Conservation (phyloP, 2,113 vertebrate species). For the Cepphus grylle region DNA sequence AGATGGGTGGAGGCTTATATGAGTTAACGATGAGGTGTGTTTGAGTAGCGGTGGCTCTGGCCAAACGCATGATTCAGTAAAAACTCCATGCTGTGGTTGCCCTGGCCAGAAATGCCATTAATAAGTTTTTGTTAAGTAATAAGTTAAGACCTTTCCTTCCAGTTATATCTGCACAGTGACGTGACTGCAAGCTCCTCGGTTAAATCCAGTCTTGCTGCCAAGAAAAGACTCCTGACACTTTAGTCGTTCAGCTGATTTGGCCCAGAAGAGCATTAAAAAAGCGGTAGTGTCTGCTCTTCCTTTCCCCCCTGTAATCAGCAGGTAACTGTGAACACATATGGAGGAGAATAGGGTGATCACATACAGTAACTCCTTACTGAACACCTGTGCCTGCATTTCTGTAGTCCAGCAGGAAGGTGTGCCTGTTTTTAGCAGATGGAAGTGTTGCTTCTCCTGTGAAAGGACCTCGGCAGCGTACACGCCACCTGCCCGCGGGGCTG, state of each 20-base stretch:
- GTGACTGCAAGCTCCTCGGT: fast-evolving
- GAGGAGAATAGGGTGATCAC: neutral
- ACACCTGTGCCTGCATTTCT: neutral
- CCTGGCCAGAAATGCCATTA: neutral
- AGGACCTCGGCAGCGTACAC: fast-evolving
- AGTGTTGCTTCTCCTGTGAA: no score
- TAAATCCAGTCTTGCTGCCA: neutral
- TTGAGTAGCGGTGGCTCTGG: neutral
- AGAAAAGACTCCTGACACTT: neutral
- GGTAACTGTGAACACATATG: fast-evolving
- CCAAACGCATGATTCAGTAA: neutral
- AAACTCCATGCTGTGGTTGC: neutral
- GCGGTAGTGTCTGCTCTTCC: fast-evolving
- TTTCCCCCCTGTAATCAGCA: neutral
- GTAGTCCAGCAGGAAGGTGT: neutral
- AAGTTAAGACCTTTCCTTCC: fast-evolving
- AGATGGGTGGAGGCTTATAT: fast-evolving
- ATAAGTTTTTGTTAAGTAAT: no score
- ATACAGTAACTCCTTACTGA: neutral
- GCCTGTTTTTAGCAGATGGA: neutral
- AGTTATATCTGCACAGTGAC: neutral
- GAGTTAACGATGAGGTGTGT: neutral
- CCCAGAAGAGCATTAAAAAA: neutral
- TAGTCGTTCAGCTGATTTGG: neutral
- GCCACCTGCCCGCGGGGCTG: fast-evolving